A percentile compares a stretch with the other conserved stretches of the same genome.
These are phyloP conservation scores for Venustoraphidia nigricollis DNA, from an alignment of 2,888 invertebrate species.

Conservation along the genomic window DNA sequence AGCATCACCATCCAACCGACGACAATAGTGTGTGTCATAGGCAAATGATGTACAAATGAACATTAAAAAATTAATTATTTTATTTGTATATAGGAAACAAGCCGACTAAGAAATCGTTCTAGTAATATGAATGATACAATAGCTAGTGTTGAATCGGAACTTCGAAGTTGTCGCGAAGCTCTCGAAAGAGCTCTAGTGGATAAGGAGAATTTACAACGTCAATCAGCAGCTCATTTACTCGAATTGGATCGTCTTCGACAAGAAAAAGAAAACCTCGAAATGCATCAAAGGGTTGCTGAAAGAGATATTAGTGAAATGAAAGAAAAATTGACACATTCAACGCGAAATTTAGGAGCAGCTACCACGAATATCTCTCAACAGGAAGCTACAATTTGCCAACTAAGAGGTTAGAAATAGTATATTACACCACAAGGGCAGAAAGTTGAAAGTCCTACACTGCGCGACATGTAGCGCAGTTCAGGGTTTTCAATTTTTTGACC, in stretches of 20 bases:
- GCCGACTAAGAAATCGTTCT: constrained; percentile 26
- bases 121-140: constrained; percentile 42
- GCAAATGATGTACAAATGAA: neutral
- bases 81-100: constrained; percentile 22
- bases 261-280: constrained; percentile 60
- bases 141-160: constrained; percentile 45
- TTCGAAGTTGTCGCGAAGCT: constrained; percentile 47
- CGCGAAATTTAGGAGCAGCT: constrained; percentile 47
- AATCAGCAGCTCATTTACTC: constrained; percentile 51
- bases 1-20: no score
- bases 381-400: constrained; percentile 48
- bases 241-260: constrained; percentile 59
- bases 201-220: constrained; percentile 59
- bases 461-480: no score
- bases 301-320: constrained; percentile 52
- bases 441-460: no score
- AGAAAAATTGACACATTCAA: constrained; percentile 47
- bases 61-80: neutral
- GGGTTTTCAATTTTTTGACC: no score
- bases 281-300: constrained; percentile 57
- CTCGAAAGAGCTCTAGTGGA: constrained; percentile 48
- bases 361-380: constrained; percentile 53
- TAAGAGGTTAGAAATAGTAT: constrained; percentile 50
- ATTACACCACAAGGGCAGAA: no score
- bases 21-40: no score